Evolutionary conservation across 2,797 vertebrate species (phyloP), one percentile per base, ranked within the genome.

Genomic region (Sebastiscus albofasciatus): DNA sequence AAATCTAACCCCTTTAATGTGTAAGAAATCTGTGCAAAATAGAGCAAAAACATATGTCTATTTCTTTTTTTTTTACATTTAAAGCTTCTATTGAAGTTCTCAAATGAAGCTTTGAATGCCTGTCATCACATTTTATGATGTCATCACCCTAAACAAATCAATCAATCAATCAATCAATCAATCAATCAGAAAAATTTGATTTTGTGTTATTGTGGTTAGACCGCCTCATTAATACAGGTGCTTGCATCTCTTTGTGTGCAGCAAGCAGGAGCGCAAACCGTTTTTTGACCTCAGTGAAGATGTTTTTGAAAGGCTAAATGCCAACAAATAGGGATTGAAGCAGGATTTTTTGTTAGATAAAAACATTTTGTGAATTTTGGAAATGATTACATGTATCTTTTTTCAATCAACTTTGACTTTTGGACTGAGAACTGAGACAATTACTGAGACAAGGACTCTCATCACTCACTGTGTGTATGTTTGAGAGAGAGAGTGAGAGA

Each of bases 221-320:
- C 52, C 20, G 20, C 49, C n/a, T 22, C n/a, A 22, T 55, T 55
- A 55, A 55, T 55, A 55, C 9, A 54, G 49, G n/a, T 54, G 20
- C 0, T 10, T n/a, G 52, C 0, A 4, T 22, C 0, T 22, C 10
- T 22, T 54, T 54, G 52, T 54, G 52, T 54, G 52, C 46, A 49
- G 8, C 8, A 12, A 54, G 52, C 4, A 5, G 52, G 52, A 0
- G n/a, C 1, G 52, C 18, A 49, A 49, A 49, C 52, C 0, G 9
- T 22, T 54, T 54, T 54, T 54, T 54, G 20, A 54, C 52, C 46
- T 49, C 0, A 54, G 49, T n/a, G 49, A 54, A 54, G 18, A 54
- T 54, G n/a, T 22, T 54, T 54, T 54, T 22, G 49, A 22, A 54
- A 22, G 20, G 9, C 49, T 54, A n/a, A n/a, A 54, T 22, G n/a